Evolutionary conservation across 2,888 invertebrate genomes (phyloP), one percentile per base, ranked within the genome.

Genomic region (Eristalis pertinax): DNA sequence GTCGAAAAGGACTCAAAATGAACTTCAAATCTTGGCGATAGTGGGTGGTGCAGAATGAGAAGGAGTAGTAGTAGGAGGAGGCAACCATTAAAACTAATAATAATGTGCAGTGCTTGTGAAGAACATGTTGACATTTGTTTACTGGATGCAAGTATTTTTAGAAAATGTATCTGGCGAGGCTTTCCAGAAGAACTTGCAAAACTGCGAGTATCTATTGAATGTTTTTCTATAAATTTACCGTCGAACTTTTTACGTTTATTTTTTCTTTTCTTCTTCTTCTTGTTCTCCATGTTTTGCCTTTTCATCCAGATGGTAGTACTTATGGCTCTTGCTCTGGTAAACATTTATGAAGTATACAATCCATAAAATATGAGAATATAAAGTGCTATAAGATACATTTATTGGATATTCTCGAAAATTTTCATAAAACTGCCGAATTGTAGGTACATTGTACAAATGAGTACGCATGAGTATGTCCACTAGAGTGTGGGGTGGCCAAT

Each of bases 41-140:
- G 24, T 60, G 60, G 0, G 60, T 26, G 26, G 13, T 26, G 26
- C n/a, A n/a, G n/a, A n/a, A n/a, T n/a, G n/a, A n/a, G n/a, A n/a
- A n/a, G n/a, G n/a, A n/a, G 26, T 26, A 4, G 26, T n/a, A 60
- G 13, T 0, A 10, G 32, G 32, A 8, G 32, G 8, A 60, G 13
- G 15, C 7, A 60, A 60, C 13, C 24, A 35, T 58, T 5, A 69
- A 69, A 58, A 58, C 56, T 32, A 69, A 69, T 69, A 56, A 69
- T 58, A 56, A 69, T 69, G 29, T 58, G 69, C 58, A 69, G 58
- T 58, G 69, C 22, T 69, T 69, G 69, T 24, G 69, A 69, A 35
- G 35, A 58, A 69, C 58, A 58, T 69, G 56, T 69, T 69, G 69
- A 69, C 69, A 58, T 32, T 69, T 69, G 69, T 69, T 69, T 69